Evolutionary conservation across 2,113 vertebrate genomes (phyloP).

Genomic region (Embiotoca jacksoni): DNA sequence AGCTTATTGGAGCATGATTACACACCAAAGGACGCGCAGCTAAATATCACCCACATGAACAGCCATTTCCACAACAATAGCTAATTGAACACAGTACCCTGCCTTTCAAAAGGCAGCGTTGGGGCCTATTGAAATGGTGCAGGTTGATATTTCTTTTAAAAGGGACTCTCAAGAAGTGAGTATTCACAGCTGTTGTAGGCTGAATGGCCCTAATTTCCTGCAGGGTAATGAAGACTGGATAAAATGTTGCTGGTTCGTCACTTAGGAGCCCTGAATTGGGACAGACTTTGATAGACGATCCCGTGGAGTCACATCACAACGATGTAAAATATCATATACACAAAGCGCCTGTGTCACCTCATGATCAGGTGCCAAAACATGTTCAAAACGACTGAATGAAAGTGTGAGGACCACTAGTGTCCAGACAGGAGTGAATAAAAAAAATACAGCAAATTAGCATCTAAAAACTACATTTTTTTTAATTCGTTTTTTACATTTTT

Average conservation of each 20-base stretch:
- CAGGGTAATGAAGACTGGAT: constrained; percentile 26
- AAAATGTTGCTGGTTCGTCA: constrained; percentile 28
- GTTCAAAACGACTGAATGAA: not conserved
- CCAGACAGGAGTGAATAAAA: too few species aligned
- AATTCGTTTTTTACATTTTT: too few species aligned
- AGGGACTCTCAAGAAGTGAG: constrained; percentile 35
- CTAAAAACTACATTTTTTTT: too few species aligned
- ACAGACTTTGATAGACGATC: constrained; percentile 7
- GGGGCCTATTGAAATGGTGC: constrained; percentile 27
- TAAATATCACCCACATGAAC: constrained; percentile 63
- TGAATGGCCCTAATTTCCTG: constrained; percentile 40
- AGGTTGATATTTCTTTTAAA: constrained; percentile 54
- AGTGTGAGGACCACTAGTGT: not conserved
- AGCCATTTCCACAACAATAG: constrained; percentile 43
- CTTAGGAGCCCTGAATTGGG: not conserved
- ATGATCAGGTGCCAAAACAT: not conserved
- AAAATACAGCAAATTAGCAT: too few species aligned
- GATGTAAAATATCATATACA: not conserved
- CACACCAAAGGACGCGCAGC: constrained; percentile 48
- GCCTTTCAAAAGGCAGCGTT: constrained; percentile 15
- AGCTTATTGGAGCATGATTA: constrained; percentile 70
- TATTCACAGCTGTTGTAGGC: constrained; percentile 48
- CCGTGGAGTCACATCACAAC: not conserved
- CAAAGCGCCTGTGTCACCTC: not conserved
- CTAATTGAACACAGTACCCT: constrained; percentile 48